Evolutionary conservation across 2,888 invertebrate genomes (phyloP).

Genomic region (Lypha dubia): DNA sequence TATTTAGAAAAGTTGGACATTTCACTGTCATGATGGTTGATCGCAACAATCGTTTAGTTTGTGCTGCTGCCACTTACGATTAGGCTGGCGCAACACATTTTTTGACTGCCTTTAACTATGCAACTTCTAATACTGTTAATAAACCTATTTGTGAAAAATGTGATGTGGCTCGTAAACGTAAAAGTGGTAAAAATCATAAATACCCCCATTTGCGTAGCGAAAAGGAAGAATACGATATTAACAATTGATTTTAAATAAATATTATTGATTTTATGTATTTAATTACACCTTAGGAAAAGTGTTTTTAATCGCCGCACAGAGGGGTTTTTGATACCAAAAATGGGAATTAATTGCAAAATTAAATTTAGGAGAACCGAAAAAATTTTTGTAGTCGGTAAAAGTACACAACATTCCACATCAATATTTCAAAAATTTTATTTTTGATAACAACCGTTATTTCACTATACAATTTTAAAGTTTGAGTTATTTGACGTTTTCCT

Average conservation of each 20-base stretch:
- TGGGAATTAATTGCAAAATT: no score
- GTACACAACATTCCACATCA: no score
- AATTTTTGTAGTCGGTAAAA: no score
- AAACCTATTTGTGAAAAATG: slow-evolving; percentile 76
- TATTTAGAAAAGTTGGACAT: slow-evolving; percentile 77
- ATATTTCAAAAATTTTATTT: no score
- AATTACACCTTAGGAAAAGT: no score
- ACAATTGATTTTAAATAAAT: slow-evolving; percentile 28
- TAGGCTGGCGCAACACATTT: slow-evolving; percentile 26
- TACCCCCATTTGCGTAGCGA: slow-evolving; percentile 76
- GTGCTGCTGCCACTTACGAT: slow-evolving; percentile 76
- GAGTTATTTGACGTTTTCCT: no score
- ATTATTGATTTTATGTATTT: no score
- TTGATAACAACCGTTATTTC: no score
- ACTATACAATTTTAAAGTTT: no score
- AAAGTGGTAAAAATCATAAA: slow-evolving; percentile 70
- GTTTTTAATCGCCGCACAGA: no score
- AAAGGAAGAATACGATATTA: slow-evolving; percentile 73
- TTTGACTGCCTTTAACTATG: slow-evolving; percentile 78
- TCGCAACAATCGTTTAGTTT: slow-evolving; percentile 79
- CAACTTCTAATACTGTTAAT: slow-evolving; percentile 74
- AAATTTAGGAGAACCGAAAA: no score
- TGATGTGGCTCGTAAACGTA: slow-evolving; percentile 71
- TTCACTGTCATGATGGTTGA: slow-evolving; percentile 80
- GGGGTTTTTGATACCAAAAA: no score